These are phyloP conservation scores for Smutsia gigantea DNA, from an alignment of 2,797 vertebrate species.

Conservation along the genomic window DNA sequence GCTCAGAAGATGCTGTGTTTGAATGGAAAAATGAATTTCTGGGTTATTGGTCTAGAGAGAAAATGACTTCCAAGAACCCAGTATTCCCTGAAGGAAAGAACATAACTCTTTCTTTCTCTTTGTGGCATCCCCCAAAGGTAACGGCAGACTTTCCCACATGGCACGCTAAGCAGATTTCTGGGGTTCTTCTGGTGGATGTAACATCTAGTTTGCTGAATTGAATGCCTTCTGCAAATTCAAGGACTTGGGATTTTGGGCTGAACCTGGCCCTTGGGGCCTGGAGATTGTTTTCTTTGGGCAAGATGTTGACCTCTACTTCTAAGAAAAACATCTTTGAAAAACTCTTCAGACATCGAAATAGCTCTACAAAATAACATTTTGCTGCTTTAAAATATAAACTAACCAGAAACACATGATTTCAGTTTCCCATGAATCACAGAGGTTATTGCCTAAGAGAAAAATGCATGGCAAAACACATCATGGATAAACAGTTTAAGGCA, in stretches of 20 bases:
- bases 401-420: constrained; percentile 74
- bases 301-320: constrained; percentile 61
- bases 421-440: constrained; percentile 70
- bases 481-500: constrained; percentile 31
- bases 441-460: constrained; percentile 74
- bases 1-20: not conserved
- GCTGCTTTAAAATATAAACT: constrained; percentile 71
- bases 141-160: not conserved
- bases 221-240: not conserved
- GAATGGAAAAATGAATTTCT: not conserved
- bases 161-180: not conserved
- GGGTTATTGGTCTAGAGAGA: not conserved
- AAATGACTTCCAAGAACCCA: not conserved
- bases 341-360: constrained; percentile 57
- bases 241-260: not conserved
- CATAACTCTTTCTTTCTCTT: not conserved
- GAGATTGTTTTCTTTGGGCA: constrained; percentile 26
- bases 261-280: not conserved
- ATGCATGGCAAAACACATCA: constrained; percentile 65
- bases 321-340: constrained; percentile 68
- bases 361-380: constrained; percentile 64
- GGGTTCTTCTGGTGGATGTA: not conserved
- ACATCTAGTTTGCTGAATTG: not conserved
- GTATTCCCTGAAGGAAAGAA: not conserved
- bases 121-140: not conserved